Percentiles rank a stretch among this genome's conserved stretches.
phyloP scores from a whole-genome alignment of 2,113 vertebrate genomes.

The Bubalus kerabau region DNA sequence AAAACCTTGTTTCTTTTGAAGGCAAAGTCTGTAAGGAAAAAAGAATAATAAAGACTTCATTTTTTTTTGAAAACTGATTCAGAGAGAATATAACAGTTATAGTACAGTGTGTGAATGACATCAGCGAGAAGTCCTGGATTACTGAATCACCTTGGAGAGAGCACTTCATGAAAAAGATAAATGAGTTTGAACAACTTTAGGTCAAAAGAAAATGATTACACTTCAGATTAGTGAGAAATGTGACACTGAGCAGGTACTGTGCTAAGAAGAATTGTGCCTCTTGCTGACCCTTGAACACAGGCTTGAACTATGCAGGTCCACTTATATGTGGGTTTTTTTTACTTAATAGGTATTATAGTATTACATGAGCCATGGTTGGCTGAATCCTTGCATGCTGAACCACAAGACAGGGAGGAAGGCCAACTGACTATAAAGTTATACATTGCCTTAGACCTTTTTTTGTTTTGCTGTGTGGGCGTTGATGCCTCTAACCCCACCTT shows the following conservation, averaged over 20 bases:
- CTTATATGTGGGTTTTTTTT: rapidly evolving
- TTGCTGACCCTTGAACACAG: neutral
- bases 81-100: neutral
- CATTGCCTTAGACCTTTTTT: neutral
- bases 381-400: neutral
- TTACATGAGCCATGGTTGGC: neutral
- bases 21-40: conserved; percentile 74
- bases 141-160: neutral
- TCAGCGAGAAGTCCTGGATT: neutral
- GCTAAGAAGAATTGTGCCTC: neutral
- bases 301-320: neutral
- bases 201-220: neutral
- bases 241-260: neutral
- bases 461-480: neutral
- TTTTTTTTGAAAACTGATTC: conserved; percentile 6
- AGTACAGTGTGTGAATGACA: neutral
- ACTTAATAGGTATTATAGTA: neutral
- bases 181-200: neutral
- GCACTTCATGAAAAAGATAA: neutral
- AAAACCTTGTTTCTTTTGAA: conserved; percentile 70
- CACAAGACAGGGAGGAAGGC: neutral
- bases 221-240: neutral
- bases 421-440: neutral
- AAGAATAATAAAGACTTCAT: conserved; percentile 18
- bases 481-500: neutral